phyloP scores from a whole-genome alignment of 2,888 invertebrate genomes.

The Atherix ibis region DNA sequence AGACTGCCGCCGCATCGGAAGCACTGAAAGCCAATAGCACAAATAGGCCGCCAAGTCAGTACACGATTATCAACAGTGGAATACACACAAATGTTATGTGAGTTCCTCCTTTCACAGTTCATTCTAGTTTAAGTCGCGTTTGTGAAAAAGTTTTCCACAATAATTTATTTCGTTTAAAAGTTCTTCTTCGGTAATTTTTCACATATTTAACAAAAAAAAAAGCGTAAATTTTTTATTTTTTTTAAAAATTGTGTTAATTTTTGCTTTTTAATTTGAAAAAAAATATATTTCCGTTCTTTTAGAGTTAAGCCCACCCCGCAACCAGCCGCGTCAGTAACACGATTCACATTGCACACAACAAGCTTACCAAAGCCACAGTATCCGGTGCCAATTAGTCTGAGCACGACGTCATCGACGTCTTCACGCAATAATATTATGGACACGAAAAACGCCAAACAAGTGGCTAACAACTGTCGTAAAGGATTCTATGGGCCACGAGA shows the following conservation, averaged over 20 bases:
- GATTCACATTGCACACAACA: slow-evolving; percentile 51
- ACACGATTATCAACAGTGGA: slow-evolving; percentile 26
- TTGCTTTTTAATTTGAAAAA: not conserved
- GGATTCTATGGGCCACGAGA: slow-evolving; percentile 31
- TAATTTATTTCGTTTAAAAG: too few relatives aligned
- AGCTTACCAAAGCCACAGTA: slow-evolving; percentile 63
- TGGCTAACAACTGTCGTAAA: slow-evolving; percentile 49
- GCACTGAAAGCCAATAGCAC: slow-evolving; percentile 22
- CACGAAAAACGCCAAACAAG: slow-evolving; percentile 55
- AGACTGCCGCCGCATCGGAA: slow-evolving; percentile 26
- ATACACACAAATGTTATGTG: slow-evolving; percentile 33
- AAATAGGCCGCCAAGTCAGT: slow-evolving; percentile 13
- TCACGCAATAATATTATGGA: slow-evolving; percentile 35
- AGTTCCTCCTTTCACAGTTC: too few relatives aligned
- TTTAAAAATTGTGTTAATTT: too few relatives aligned
- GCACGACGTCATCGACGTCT: slow-evolving; percentile 17
- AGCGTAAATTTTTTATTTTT: too few relatives aligned
- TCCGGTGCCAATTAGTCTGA: slow-evolving; percentile 35
- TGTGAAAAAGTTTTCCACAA: too few relatives aligned
- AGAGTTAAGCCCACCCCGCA: slow-evolving; percentile 30
- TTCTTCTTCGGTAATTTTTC: too few relatives aligned
- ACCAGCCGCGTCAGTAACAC: slow-evolving; percentile 34
- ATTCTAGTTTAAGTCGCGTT: too few relatives aligned
- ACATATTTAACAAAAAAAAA: too few relatives aligned
- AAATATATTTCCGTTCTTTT: slow-evolving; percentile 7